Percentiles rank a stretch among this genome's conserved stretches.
Evolutionary conservation across 2,113 vertebrate genomes (phyloP).

Genomic region (Cavia aperea): DNA sequence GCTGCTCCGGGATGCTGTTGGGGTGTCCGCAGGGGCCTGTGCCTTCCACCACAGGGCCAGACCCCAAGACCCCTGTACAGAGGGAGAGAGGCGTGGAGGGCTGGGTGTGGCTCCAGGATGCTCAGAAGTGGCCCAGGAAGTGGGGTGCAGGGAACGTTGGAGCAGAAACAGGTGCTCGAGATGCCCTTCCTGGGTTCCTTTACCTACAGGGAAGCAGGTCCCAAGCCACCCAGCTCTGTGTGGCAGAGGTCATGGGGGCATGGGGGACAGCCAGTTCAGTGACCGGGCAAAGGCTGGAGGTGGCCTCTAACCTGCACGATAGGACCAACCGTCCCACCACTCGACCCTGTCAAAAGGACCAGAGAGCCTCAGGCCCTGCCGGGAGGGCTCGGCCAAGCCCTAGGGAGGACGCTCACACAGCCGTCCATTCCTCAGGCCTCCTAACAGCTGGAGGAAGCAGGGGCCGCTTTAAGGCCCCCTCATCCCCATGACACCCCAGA

Average conservation of each 20-base stretch:
- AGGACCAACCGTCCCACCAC: not conserved
- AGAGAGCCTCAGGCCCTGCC: not conserved
- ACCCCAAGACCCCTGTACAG: not conserved
- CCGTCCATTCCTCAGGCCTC: not conserved
- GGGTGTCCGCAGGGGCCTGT: not conserved
- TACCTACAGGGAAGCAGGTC: not conserved
- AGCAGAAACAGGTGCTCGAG: not conserved
- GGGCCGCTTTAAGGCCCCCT: not conserved
- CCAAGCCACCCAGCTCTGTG: not conserved
- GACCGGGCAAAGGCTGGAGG: not conserved
- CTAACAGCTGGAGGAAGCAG: not conserved
- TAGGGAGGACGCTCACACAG: fast-evolving
- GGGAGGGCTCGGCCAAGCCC: not conserved
- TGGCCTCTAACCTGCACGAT: not conserved
- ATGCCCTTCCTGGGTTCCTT: conserved; percentile 6
- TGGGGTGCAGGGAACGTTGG: not conserved
- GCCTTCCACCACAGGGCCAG: not conserved
- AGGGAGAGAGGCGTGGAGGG: too few relatives aligned
- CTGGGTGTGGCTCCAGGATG: not conserved
- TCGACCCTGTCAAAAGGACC: not conserved
- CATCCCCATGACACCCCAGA: not conserved
- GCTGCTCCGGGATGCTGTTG: not conserved
- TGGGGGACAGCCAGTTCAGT: fast-evolving
- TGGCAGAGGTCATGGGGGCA: not conserved
- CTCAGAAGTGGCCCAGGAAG: not conserved